phyloP scores from a whole-genome alignment of 2,113 vertebrate species.

The Larimichthys polyactis region DNA sequence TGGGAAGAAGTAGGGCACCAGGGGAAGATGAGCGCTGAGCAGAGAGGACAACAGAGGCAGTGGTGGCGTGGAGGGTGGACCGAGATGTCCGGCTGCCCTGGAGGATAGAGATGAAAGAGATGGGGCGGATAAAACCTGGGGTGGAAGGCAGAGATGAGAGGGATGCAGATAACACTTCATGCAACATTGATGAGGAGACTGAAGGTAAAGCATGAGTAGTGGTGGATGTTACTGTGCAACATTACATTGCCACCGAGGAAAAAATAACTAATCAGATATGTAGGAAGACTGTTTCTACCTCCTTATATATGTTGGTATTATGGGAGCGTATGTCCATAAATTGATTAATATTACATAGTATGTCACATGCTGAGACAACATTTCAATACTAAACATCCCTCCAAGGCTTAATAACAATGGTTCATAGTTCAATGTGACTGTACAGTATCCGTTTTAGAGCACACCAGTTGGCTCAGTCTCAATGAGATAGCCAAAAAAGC shows the following conservation, averaged over 20 bases:
- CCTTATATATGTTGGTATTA: conserved; percentile 23
- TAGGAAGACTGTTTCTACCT: conserved; percentile 27
- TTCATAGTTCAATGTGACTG: not conserved
- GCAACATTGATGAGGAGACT: conserved; percentile 72
- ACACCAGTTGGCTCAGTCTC: not conserved
- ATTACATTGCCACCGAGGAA: conserved; percentile 34
- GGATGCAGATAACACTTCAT: conserved; percentile 72
- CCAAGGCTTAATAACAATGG: not conserved
- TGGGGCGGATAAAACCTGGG: conserved; percentile 48
- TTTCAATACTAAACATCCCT: conserved; percentile 34
- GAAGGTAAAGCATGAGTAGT: conserved; percentile 56
- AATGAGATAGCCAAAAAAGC: not conserved
- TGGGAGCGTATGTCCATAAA: conserved; percentile 32
- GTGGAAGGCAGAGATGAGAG: conserved; percentile 68
- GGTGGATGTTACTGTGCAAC: conserved; percentile 40
- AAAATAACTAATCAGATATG: conserved; percentile 25
- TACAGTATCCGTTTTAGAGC: not conserved
- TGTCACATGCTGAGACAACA: not conserved
- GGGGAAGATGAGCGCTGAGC: conserved; percentile 66
- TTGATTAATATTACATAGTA: conserved; percentile 29
- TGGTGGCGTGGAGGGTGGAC: conserved; percentile 48
- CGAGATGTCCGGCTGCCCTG: conserved; percentile 55
- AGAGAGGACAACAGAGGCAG: conserved; percentile 65
- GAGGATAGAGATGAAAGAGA: conserved; percentile 70
- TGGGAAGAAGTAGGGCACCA: conserved; percentile 65